Percentiles rank a stretch among this genome's conserved stretches.
These are phyloP conservation scores for Astur gentilis DNA, from an alignment of 2,113 vertebrate genomes.

Conservation along the genomic window DNA sequence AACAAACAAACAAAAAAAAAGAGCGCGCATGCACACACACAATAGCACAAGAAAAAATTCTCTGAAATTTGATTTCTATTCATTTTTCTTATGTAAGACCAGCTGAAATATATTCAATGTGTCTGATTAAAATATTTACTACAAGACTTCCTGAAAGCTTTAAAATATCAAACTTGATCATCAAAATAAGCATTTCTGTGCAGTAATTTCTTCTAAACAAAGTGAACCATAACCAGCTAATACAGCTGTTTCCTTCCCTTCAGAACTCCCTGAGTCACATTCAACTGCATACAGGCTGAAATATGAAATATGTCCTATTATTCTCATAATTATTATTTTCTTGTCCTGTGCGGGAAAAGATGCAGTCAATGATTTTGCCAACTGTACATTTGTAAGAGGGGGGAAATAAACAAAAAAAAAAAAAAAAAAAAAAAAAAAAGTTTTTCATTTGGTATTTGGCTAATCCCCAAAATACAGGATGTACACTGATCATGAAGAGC, in stretches of 20 bases:
- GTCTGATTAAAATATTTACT: constrained; percentile 48
- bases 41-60: neutral
- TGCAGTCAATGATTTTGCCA: neutral
- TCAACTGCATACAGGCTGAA: neutral
- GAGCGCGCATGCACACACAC: too few relatives aligned
- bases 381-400: neutral
- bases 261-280: neutral
- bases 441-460: neutral
- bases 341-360: neutral
- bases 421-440: too few relatives aligned
- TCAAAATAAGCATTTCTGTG: constrained; percentile 20
- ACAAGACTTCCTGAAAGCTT: constrained; percentile 6
- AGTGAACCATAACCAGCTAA: neutral
- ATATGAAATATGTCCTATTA: neutral
- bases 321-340: neutral
- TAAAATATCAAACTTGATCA: constrained; percentile 22
- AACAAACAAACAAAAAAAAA: neutral
- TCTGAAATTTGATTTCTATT: neutral
- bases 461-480: neutral
- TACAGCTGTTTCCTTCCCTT: constrained; percentile 23
- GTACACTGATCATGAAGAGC: neutral
- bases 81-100: neutral
- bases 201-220: neutral
- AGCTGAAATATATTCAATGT: constrained; percentile 20
- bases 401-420: too few relatives aligned